Evolutionary conservation across 2,797 vertebrate genomes (phyloP).

Genomic region (Otolemur crassicaudatus): DNA sequence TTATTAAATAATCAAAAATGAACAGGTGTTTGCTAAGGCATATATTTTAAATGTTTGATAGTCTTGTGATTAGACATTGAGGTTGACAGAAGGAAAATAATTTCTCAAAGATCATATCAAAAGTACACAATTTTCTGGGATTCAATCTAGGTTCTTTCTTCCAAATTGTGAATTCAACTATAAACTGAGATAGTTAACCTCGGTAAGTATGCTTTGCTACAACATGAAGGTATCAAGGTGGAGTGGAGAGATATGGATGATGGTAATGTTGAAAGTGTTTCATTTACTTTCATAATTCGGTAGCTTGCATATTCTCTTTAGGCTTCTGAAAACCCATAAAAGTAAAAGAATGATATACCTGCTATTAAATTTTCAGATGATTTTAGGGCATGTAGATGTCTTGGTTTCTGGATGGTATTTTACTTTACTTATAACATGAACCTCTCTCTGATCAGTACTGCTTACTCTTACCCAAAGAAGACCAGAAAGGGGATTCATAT

Average conservation of each 20-base stretch:
- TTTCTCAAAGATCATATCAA: background rate
- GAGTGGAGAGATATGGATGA: accelerated
- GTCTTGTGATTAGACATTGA: background rate
- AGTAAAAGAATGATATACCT: background rate
- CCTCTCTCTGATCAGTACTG: background rate
- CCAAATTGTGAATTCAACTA: background rate
- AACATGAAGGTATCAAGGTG: background rate
- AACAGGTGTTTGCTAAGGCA: background rate
- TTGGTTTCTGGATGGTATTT: background rate
- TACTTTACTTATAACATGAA: background rate
- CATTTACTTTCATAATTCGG: background rate
- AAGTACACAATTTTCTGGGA: background rate
- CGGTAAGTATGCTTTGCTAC: background rate
- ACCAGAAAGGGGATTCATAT: background rate
- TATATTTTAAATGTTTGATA: background rate
- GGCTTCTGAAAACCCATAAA: background rate
- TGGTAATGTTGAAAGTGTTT: background rate
- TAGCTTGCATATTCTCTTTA: background rate
- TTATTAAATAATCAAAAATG: background rate
- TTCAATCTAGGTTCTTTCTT: background rate
- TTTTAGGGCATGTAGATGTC: background rate
- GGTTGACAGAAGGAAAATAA: background rate
- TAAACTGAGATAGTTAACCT: background rate
- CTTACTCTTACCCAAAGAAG: background rate
- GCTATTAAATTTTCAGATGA: background rate